Evolutionary conservation across 2,888 invertebrate species (phyloP), one percentile per base, ranked within the genome.

Genomic region (Kuschelorhynchus macadamiae): DNA sequence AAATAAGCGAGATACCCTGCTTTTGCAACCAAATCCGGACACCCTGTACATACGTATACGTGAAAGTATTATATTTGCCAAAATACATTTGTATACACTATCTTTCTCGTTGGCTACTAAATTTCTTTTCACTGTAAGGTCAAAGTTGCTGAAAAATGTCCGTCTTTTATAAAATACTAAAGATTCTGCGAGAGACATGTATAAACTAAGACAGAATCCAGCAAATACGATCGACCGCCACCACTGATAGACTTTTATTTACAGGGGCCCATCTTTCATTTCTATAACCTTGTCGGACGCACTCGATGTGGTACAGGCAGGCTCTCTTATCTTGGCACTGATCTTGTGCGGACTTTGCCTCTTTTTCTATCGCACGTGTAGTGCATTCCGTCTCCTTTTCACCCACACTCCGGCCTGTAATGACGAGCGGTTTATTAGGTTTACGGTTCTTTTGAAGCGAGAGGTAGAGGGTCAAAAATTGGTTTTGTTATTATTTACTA

Each of bases 371-470:
- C 39, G 21, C 36, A 33, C 25, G 20, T 41, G 25, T 16, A 17
- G 44, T 20, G 7, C 41, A 16, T 2, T 3, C 81, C 94, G 94
- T 62, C 53, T 66, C 55, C 62, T 41, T 65, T 49, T 32, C 41
- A 53, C 16, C 11, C 36, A 46, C 47, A 36, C 56, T 52, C 33
- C 16, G 30, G 57, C 39, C 66, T 41, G 33, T 41, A 55, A 67
- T 67, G 71, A 67, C 67, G 60, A 56, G 66, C 70, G 44, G 70
- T 66, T 70, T 69, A 53, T 49, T 46, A 57, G 50, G 30, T 59
- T 66, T 64, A 64, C 44, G 42, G 53, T 57, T 57, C 44, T 32
- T 33, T 42, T 20, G 14, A 49, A 52, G 50, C 21, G 36, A 67
- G 53, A 56, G 66, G 50, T 56, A 57, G 56, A 64, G 55, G 61